These are phyloP conservation scores for Adineta ricciae DNA, from an alignment of 2,888 invertebrate species.

Conservation along the genomic window DNA sequence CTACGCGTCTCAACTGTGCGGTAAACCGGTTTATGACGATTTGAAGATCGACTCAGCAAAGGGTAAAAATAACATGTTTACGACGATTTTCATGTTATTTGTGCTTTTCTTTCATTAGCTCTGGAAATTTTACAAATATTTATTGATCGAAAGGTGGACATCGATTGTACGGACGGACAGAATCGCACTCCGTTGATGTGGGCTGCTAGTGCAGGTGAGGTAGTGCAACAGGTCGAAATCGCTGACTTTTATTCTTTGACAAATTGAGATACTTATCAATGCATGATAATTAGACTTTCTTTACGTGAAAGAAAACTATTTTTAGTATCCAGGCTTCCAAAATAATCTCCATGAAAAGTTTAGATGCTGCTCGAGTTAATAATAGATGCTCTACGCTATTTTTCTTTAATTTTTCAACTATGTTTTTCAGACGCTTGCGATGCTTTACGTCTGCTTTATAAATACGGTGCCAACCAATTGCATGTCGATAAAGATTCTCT, in stretches of 20 bases:
- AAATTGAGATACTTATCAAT: too few relatives aligned
- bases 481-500: conserved; percentile 80
- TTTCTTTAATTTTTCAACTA: neutral
- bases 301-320: too few relatives aligned
- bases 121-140: conserved; percentile 70
- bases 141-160: conserved; percentile 63
- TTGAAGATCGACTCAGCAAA: neutral
- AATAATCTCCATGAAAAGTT: too few relatives aligned
- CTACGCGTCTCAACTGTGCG: conserved; percentile 93
- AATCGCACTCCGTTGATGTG: conserved; percentile 85
- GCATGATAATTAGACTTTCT: too few relatives aligned
- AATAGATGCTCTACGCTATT: too few relatives aligned
- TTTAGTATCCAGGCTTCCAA: too few relatives aligned
- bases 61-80: neutral
- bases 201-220: conserved; percentile 83
- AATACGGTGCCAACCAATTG: conserved; percentile 72
- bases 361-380: too few relatives aligned
- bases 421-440: conserved; percentile 65
- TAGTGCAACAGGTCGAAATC: neutral
- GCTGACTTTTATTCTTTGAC: too few relatives aligned
- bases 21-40: conserved; percentile 20
- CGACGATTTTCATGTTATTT: too few relatives aligned
- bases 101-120: conserved; percentile 50
- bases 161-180: conserved; percentile 78
- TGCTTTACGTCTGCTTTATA: conserved; percentile 76